Percentiles rank a stretch among this genome's conserved stretches.
phyloP scores from a whole-genome alignment of 2,113 vertebrate species.

The Percopsis transmontana region DNA sequence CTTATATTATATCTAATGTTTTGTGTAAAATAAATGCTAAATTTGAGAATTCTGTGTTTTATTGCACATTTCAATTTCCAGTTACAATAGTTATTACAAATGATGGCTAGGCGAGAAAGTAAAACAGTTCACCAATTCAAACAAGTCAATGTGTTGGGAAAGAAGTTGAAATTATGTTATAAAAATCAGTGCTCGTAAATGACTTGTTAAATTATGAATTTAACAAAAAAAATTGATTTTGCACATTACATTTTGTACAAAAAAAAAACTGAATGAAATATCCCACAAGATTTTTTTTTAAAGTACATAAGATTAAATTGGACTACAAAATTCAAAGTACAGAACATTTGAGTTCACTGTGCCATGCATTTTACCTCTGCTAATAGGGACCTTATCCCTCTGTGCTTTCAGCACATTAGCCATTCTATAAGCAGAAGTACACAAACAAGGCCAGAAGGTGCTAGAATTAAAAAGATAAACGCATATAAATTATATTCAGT shows the following conservation, averaged over 20 bases:
- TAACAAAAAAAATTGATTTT: background rate
- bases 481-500: constrained; percentile 49
- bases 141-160: no score
- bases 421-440: constrained; percentile 36
- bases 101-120: background rate
- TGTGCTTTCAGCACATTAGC: constrained; percentile 41
- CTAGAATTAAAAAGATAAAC: constrained; percentile 39
- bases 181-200: no score
- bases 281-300: background rate
- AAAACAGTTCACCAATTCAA: no score
- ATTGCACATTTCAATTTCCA: constrained; percentile 50
- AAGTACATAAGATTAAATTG: background rate
- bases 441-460: constrained; percentile 42
- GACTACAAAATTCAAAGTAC: background rate
- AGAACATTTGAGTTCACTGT: background rate
- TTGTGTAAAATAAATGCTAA: background rate
- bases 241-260: background rate
- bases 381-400: constrained; percentile 19
- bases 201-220: no score
- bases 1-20: no score
- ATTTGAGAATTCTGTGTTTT: constrained; percentile 39
- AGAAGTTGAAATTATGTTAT: no score
- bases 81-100: constrained; percentile 5
- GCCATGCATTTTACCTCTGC: constrained; percentile 51
- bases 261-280: background rate